These are phyloP conservation scores for Tetragonisca angustula DNA, from an alignment of 2,888 invertebrate species.

Conservation along the genomic window DNA sequence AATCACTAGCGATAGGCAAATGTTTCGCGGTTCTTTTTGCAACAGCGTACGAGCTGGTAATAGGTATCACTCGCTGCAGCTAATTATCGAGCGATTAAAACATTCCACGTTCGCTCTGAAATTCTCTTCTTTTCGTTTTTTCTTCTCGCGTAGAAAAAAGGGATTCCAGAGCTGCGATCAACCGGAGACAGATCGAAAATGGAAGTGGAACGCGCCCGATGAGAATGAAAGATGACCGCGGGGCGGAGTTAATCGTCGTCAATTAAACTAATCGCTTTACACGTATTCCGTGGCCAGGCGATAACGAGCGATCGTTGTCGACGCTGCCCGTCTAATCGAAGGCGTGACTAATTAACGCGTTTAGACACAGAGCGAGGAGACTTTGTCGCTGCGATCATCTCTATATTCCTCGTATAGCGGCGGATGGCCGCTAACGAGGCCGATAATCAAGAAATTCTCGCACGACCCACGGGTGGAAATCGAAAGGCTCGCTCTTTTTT, in stretches of 20 bases:
- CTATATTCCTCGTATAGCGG: slow-evolving; percentile 8
- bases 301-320: slow-evolving; percentile 25
- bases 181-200: neutral
- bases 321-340: slow-evolving; percentile 24
- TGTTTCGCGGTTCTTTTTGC: neutral
- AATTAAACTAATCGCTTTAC: slow-evolving; percentile 43
- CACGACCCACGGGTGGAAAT: slow-evolving; percentile 22
- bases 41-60: neutral
- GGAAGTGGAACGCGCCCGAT: neutral
- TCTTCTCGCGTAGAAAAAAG: neutral
- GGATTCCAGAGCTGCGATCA: neutral
- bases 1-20: slow-evolving; percentile 1
- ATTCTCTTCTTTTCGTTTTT: neutral
- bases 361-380: neutral
- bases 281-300: slow-evolving; percentile 24
- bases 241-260: neutral
- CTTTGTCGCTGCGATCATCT: slow-evolving; percentile 47
- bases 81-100: slow-evolving; percentile 41
- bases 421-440: slow-evolving; percentile 28
- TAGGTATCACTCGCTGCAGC: neutral
- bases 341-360: slow-evolving; percentile 54
- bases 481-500: slow-evolving; percentile 4
- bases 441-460: slow-evolving; percentile 45
- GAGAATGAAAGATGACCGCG: slow-evolving; percentile 1
- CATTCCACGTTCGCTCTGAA: neutral